Percentiles rank a stretch among this genome's conserved stretches.
phyloP scores from a whole-genome alignment of 1,140 invertebrate genomes.

The Bicyclus anynana region DNA sequence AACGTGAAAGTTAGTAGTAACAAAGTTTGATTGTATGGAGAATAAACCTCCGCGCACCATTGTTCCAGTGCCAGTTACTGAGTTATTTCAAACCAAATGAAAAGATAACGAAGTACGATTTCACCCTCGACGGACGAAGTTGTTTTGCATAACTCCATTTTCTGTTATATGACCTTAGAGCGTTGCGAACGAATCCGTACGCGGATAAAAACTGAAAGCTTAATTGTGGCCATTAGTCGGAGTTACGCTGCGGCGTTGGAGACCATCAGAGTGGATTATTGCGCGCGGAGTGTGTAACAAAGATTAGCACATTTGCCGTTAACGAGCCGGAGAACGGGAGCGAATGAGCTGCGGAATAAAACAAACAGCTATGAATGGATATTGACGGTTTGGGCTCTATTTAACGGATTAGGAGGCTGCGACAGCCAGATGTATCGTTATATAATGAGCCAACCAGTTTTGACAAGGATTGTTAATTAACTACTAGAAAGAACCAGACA shows the following conservation, averaged over 20 bases:
- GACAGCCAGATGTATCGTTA: too few species aligned
- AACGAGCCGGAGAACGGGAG: slow-evolving; percentile 67
- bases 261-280: slow-evolving; percentile 55
- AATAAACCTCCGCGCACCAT: slow-evolving; percentile 24
- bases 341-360: slow-evolving; percentile 63
- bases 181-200: slow-evolving; percentile 24
- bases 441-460: too few species aligned
- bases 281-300: slow-evolving; percentile 59
- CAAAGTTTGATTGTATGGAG: slow-evolving; percentile 27
- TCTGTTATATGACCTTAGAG: slow-evolving; percentile 21
- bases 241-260: slow-evolving; percentile 38
- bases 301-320: slow-evolving; percentile 72
- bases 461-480: too few species aligned
- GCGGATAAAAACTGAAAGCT: slow-evolving; percentile 41
- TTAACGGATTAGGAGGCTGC: too few species aligned
- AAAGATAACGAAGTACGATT: slow-evolving; percentile 32
- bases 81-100: slow-evolving; percentile 31
- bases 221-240: slow-evolving; percentile 51
- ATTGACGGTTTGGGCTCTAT: slow-evolving; percentile 56
- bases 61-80: slow-evolving; percentile 25
- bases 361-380: slow-evolving; percentile 72
- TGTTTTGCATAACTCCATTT: slow-evolving; percentile 25
- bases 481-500: too few species aligned
- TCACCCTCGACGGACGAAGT: slow-evolving; percentile 27
- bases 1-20: slow-evolving; percentile 24